Percentiles rank a stretch among this genome's conserved stretches.
Evolutionary conservation across 2,113 vertebrate species (phyloP).

Genomic region (Neotragus moschatus): DNA sequence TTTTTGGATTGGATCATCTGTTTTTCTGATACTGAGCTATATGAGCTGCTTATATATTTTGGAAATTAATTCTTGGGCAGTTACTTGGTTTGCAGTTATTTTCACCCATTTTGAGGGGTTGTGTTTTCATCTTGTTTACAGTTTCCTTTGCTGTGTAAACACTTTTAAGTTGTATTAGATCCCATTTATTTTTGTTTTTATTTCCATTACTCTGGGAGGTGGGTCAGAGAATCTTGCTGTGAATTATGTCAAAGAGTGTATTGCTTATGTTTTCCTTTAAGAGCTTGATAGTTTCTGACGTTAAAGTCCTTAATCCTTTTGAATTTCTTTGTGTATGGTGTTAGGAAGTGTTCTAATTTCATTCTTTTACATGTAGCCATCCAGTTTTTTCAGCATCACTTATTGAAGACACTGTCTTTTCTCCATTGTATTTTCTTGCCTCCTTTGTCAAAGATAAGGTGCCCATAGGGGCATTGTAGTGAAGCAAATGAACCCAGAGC

Average conservation of each 20-base stretch:
- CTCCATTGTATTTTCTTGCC: neutral
- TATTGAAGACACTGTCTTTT: neutral
- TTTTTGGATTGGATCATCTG: neutral
- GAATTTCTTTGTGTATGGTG: neutral
- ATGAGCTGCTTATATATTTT: neutral
- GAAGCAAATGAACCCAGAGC: neutral
- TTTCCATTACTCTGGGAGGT: neutral
- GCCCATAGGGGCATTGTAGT: neutral
- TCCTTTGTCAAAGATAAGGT: neutral
- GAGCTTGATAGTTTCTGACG: neutral
- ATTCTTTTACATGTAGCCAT: neutral
- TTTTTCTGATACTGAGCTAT: neutral
- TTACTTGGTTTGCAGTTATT: neutral
- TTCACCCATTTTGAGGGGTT: neutral
- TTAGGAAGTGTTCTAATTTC: neutral
- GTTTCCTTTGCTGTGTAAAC: neutral
- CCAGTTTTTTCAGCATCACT: neutral
- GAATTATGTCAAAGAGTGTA: neutral
- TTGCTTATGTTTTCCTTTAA: neutral
- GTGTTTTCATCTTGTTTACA: neutral
- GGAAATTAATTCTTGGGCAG: neutral
- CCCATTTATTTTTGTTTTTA: neutral
- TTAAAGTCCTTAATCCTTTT: neutral
- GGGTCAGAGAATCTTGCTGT: neutral
- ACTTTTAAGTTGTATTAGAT: neutral